These are phyloP conservation scores for Eupelmus urozonus DNA, from an alignment of 2,888 invertebrate genomes.

Conservation along the genomic window DNA sequence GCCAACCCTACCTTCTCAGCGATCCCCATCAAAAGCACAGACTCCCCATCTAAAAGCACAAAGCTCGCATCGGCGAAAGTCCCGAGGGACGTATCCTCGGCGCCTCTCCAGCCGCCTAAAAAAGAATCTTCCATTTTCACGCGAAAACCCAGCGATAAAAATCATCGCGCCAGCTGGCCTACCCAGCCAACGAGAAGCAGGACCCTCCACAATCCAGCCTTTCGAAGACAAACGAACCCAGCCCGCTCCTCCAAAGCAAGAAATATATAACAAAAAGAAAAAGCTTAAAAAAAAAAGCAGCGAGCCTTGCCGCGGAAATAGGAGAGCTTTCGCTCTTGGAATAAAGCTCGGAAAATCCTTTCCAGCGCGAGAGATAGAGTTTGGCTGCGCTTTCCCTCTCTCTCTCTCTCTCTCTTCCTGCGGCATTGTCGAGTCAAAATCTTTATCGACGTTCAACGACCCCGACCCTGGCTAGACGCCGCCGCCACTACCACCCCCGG, in stretches of 20 bases:
- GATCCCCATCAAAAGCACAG: background rate
- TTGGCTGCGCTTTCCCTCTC: background rate
- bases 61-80: background rate
- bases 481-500: slow-evolving; percentile 31
- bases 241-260: no score
- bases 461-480: slow-evolving; percentile 77
- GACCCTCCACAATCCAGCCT: background rate
- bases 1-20: background rate
- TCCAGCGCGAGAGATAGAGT: background rate
- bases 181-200: background rate
- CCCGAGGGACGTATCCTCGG: background rate
- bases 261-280: no score
- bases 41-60: no score
- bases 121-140: slow-evolving; percentile 37
- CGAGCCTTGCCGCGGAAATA: no score
- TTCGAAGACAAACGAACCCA: background rate
- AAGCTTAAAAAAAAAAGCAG: no score
- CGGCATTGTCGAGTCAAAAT: slow-evolving; percentile 74
- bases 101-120: background rate
- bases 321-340: no score
- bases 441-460: slow-evolving; percentile 78
- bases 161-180: background rate
- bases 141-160: slow-evolving; percentile 2
- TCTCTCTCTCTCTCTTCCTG: slow-evolving; percentile 52
- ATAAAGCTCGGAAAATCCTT: no score